Conservation (phyloP, 2,797 vertebrate species). For the Notolabrus celidotus region DNA sequence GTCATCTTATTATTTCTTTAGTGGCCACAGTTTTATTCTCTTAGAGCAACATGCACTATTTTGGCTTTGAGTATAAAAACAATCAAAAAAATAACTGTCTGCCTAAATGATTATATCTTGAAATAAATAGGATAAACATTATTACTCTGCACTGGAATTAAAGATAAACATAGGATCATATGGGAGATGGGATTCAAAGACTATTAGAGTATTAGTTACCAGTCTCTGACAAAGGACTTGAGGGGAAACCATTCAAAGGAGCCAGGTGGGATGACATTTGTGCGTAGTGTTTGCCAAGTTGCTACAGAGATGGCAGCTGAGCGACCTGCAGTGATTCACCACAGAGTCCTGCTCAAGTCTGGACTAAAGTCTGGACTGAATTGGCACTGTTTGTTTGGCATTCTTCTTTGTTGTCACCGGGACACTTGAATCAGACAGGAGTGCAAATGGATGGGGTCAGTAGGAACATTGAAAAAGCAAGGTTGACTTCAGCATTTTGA, state of each 20-base stretch:
- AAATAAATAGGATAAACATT: no score
- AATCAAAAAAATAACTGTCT: no score
- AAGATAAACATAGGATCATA: background rate
- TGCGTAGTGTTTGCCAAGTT: constrained; percentile 50
- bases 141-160: background rate
- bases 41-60: no score
- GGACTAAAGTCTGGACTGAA: constrained; percentile 33
- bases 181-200: background rate
- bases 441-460: constrained; percentile 27
- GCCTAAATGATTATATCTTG: no score
- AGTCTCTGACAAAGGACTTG: constrained; percentile 16
- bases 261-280: constrained; percentile 65
- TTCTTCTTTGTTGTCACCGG: constrained; percentile 28
- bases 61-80: no score
- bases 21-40: no score
- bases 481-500: constrained; percentile 35
- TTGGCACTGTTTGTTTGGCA: constrained; percentile 25
- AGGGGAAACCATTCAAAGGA: constrained; percentile 40
- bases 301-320: constrained; percentile 36
- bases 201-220: constrained; percentile 10
- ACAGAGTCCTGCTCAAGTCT: constrained; percentile 26
- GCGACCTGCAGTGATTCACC: constrained; percentile 39
- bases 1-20: no score
- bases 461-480: constrained; percentile 25
- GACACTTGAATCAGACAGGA: constrained; percentile 29